Evolutionary conservation across 2,797 vertebrate genomes (phyloP).

Genomic region (Clangula hyemalis): DNA sequence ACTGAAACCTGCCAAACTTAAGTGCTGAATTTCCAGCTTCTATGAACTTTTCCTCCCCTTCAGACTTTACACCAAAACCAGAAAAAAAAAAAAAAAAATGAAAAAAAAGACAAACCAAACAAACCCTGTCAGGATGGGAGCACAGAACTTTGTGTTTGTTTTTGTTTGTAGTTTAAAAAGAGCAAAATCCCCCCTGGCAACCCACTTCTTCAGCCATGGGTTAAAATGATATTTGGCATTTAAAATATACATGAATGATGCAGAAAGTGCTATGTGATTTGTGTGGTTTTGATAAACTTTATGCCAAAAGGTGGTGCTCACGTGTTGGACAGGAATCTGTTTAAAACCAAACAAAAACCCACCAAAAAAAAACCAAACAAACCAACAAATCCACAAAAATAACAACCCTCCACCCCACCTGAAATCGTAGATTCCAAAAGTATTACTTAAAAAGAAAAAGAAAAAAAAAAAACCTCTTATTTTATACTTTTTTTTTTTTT

Average conservation of each 20-base stretch:
- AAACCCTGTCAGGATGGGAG: conserved; percentile 17
- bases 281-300: conserved; percentile 74
- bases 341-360: conserved; percentile 34
- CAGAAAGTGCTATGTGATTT: conserved; percentile 36
- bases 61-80: conserved; percentile 45
- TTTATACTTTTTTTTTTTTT: conserved; percentile 72
- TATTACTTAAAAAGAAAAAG: conserved; percentile 73
- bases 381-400: not conserved
- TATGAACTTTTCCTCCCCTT: conserved; percentile 35
- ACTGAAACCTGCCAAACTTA: conserved; percentile 94
- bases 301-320: conserved; percentile 83
- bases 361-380: too few species aligned
- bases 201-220: conserved; percentile 8
- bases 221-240: conserved; percentile 34
- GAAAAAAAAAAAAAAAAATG: conserved; percentile 43
- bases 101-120: not conserved
- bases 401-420: not conserved
- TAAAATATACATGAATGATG: not conserved
- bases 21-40: conserved; percentile 79
- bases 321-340: conserved; percentile 63
- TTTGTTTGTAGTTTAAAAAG: conserved; percentile 42
- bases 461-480: conserved; percentile 71
- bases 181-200: not conserved
- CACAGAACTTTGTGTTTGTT: conserved; percentile 55
- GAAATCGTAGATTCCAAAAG: conserved; percentile 69